Evolutionary conservation across 1,140 invertebrate genomes (phyloP).

Genomic region (Dryas iulia): DNA sequence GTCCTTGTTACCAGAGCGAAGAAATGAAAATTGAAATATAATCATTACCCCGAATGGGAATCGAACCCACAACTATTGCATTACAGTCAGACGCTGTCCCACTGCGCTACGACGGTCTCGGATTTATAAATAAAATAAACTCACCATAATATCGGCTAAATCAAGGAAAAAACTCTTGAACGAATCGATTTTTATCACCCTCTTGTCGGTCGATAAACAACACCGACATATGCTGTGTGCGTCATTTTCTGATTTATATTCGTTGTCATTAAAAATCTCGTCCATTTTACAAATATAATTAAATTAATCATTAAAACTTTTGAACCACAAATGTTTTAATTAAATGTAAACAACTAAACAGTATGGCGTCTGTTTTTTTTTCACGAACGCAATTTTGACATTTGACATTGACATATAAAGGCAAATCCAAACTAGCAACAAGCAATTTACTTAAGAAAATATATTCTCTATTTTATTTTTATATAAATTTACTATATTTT

Average conservation of each 20-base stretch:
- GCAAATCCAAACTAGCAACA: neutral
- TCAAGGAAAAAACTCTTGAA: constrained; percentile 44
- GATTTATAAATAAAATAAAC: too few relatives aligned
- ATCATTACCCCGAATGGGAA: too few relatives aligned
- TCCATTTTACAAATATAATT: constrained; percentile 6
- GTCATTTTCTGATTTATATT: constrained; percentile 19
- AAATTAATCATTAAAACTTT: constrained; percentile 14
- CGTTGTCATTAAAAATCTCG: constrained; percentile 9
- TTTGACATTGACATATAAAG: neutral
- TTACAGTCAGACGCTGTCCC: too few relatives aligned
- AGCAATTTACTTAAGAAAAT: neutral
- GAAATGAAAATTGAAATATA: too few relatives aligned
- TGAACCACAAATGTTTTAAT: neutral
- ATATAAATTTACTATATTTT: too few relatives aligned
- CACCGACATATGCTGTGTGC: constrained; percentile 49
- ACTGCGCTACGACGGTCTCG: too few relatives aligned
- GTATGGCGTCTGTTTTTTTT: constrained; percentile 27
- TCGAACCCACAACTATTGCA: too few relatives aligned
- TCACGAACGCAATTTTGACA: constrained; percentile 9
- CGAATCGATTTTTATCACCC: constrained; percentile 32
- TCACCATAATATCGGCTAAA: constrained; percentile 56
- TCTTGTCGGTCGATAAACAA: constrained; percentile 53
- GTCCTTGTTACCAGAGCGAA: too few relatives aligned
- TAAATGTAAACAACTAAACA: constrained; percentile 33
- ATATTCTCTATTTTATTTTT: too few relatives aligned